Evolutionary conservation across 2,113 vertebrate genomes (phyloP), one percentile per base, ranked within the genome.

Genomic region (Sander vitreus): DNA sequence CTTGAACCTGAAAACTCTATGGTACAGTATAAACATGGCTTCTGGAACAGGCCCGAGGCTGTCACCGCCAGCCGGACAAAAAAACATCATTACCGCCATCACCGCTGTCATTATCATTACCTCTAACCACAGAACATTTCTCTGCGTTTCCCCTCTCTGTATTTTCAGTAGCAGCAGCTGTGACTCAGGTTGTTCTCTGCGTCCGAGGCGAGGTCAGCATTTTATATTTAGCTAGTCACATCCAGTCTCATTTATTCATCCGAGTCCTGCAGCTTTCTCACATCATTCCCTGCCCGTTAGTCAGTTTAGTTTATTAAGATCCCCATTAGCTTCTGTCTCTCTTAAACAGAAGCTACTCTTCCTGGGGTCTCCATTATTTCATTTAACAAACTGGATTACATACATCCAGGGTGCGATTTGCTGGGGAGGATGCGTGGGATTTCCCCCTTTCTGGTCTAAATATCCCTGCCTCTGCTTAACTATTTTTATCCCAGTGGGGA

Each of bases 151-250:
- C 16, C 9, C 63, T 23, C 30, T 43, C 33, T 57, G 63, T 59
- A 30, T 68, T 62, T 73, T 18, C 23, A 51, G 18, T 63, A 53
- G 55, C 14, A 50, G 68, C 19, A 8, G 58, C 55, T 45, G 58
- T 80, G 80, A 79, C 70, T 83, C 75, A 79, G 71, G 59, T 80
- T 76, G 57, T 67, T 73, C 48, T 73, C 76, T 76, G 71, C 70
- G 45, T 80, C 67, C 23, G 54, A 3, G 3, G 10, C 43, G 18
- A 70, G 65, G 80, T 77, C 72, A 57, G 39, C 23, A 48, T 75
- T 43, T 78, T 76, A 83, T 71, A 86, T 83, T 62, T 79, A 79
- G 70, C 70, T 23, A 25, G 53, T 71, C 65, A 39, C 1, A n/a
- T 75, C 80, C 25, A 19, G 33, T 66, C 27, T 14, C 59, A 86